Evolutionary conservation across 2,797 vertebrate species (phyloP).

Genomic region (Lacerta viridis): DNA sequence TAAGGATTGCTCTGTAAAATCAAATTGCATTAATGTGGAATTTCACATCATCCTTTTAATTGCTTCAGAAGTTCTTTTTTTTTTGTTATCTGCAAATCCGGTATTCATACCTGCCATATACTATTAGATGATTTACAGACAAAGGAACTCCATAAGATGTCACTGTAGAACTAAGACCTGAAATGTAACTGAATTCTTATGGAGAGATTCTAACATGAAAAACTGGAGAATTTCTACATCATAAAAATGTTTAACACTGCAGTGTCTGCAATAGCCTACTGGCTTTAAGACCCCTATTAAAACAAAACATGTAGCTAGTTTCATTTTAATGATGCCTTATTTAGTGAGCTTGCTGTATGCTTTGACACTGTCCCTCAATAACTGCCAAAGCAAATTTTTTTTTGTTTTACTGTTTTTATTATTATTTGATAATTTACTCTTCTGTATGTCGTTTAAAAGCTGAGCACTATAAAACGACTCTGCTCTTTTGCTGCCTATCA

Average conservation of each 20-base stretch:
- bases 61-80: slow-evolving; percentile 47
- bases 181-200: slow-evolving; percentile 30
- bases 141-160: slow-evolving; percentile 66
- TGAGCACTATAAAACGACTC: neutral
- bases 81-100: slow-evolving; percentile 59
- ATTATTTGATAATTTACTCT: neutral
- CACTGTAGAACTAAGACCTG: slow-evolving; percentile 60
- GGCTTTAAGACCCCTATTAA: slow-evolving; percentile 38
- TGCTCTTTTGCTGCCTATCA: neutral
- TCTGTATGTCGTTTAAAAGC: neutral
- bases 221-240: slow-evolving; percentile 4
- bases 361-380: slow-evolving; percentile 40
- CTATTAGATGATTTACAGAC: slow-evolving; percentile 49
- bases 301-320: slow-evolving; percentile 25
- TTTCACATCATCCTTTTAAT: slow-evolving; percentile 54
- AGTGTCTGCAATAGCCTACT: slow-evolving; percentile 31
- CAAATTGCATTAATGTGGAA: slow-evolving; percentile 45
- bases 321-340: slow-evolving; percentile 41
- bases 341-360: slow-evolving; percentile 24
- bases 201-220: neutral
- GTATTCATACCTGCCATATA: slow-evolving; percentile 56
- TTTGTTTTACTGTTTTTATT: neutral
- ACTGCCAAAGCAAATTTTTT: neutral
- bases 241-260: slow-evolving; percentile 4
- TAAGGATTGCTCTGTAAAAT: neutral